A percentile compares a stretch with the other conserved stretches of the same genome.
phyloP scores from a whole-genome alignment of 2,888 invertebrate species.

The Psylliodes chrysocephalus region DNA sequence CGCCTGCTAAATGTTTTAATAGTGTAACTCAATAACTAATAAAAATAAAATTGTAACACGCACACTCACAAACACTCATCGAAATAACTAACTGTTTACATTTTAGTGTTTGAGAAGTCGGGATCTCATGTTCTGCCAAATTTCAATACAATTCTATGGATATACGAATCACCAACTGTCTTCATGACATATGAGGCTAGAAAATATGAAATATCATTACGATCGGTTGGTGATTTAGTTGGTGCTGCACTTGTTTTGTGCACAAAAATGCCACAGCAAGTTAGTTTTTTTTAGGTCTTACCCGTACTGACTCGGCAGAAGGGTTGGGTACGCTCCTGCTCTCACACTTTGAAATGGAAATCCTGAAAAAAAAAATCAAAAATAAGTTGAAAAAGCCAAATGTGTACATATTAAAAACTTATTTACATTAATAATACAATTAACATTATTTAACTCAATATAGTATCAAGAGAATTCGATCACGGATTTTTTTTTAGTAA shows the following conservation, averaged over 20 bases:
- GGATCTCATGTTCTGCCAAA: slow-evolving; percentile 62
- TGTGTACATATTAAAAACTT: too few species aligned
- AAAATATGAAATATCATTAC: slow-evolving; percentile 64
- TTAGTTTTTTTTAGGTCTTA: slow-evolving; percentile 68
- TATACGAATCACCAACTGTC: slow-evolving; percentile 62
- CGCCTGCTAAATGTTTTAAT: slow-evolving; percentile 53
- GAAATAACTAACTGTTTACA: slow-evolving; percentile 64
- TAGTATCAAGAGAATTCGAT: too few species aligned
- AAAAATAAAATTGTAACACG: slow-evolving; percentile 59
- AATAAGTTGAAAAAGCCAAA: too few species aligned
- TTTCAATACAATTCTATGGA: slow-evolving; percentile 62
- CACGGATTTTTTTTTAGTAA: too few species aligned
- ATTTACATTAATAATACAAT: too few species aligned
- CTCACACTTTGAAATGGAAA: slow-evolving; percentile 82
- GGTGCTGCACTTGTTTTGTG: slow-evolving; percentile 42
- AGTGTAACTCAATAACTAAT: slow-evolving; percentile 63
- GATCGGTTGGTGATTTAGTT: slow-evolving; percentile 56
- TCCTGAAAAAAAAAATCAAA: slow-evolving; percentile 69
- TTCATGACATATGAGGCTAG: slow-evolving; percentile 62
- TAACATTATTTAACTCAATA: too few species aligned
- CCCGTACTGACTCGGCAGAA: slow-evolving; percentile 86
- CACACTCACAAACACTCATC: slow-evolving; percentile 66
- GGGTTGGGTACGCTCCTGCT: slow-evolving; percentile 77
- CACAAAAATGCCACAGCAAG: slow-evolving; percentile 30
- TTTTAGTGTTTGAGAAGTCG: slow-evolving; percentile 60